Conservation (phyloP, 2,113 vertebrate genomes). For the Alethe diademata region DNA sequence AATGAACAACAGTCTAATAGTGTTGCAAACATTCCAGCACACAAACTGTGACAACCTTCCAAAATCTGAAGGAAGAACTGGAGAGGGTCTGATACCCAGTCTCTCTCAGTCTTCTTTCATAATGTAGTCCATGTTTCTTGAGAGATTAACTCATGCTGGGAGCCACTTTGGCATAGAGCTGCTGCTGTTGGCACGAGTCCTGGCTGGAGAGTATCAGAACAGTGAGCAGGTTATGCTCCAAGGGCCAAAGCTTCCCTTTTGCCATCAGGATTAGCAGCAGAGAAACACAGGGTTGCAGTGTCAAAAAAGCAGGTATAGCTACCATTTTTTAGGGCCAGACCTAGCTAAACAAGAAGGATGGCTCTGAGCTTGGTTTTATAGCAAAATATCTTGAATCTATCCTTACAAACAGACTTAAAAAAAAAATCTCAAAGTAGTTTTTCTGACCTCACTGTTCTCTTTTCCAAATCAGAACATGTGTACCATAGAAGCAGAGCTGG, state of each 20-base stretch:
- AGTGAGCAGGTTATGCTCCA: background rate
- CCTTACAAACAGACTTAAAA: background rate
- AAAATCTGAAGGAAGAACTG: background rate
- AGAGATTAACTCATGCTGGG: background rate
- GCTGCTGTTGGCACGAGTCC: background rate
- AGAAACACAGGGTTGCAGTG: background rate
- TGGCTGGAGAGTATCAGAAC: background rate
- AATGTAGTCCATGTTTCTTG: background rate
- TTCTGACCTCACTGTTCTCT: conserved; percentile 4
- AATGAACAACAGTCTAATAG: background rate
- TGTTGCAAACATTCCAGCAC: background rate
- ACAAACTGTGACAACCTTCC: background rate
- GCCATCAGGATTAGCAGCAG: background rate
- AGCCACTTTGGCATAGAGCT: background rate
- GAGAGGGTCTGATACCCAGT: fast-evolving
- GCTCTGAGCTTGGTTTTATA: background rate
- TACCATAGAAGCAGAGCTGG: conserved; percentile 90
- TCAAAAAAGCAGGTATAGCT: background rate
- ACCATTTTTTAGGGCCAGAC: background rate
- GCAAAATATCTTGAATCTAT: background rate
- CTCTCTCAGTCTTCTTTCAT: background rate
- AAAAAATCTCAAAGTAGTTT: background rate
- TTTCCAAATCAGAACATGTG: conserved; percentile 87
- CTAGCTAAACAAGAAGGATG: background rate
- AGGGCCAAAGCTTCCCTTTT: background rate